These are phyloP conservation scores for Aspidapion aeneum DNA, from an alignment of 2,888 invertebrate species.

Conservation along the genomic window DNA sequence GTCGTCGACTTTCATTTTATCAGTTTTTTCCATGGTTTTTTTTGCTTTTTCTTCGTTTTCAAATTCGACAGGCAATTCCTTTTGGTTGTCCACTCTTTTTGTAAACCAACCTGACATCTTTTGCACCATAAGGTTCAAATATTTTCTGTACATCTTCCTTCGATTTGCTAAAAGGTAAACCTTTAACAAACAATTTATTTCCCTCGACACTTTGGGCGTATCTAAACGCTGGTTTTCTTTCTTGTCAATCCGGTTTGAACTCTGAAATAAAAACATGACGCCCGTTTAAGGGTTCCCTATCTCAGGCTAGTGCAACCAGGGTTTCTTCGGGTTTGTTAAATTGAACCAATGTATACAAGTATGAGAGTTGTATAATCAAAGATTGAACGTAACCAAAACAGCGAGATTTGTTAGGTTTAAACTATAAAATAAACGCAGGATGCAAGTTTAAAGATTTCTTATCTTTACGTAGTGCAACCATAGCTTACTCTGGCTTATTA, in stretches of 20 bases:
- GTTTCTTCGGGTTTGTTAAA: constrained; percentile 59
- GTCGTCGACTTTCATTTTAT: constrained; percentile 66
- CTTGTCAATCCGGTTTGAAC: constrained; percentile 60
- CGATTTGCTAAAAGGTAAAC: constrained; percentile 68
- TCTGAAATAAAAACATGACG: constrained; percentile 87
- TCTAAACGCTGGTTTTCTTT: constrained; percentile 58
- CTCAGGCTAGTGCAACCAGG: constrained; percentile 69
- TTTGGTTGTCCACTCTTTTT: constrained; percentile 85
- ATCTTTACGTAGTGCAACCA: too few species aligned
- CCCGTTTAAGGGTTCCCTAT: constrained; percentile 69
- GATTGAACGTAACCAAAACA: too few species aligned
- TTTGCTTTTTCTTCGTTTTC: constrained; percentile 65
- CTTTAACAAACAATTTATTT: constrained; percentile 88
- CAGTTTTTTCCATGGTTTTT: constrained; percentile 66
- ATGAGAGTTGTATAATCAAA: too few species aligned
- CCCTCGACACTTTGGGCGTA: constrained; percentile 74
- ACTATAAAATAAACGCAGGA: too few species aligned
- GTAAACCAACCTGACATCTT: constrained; percentile 81
- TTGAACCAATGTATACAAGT: too few species aligned
- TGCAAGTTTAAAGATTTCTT: too few species aligned
- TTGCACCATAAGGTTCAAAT: constrained; percentile 69
- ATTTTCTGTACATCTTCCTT: constrained; percentile 70
- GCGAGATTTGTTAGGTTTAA: too few species aligned
- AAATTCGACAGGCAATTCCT: constrained; percentile 88
- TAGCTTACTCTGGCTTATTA: too few species aligned